Base-by-base conservation (phyloP, 2,797 vertebrate species). In the Harpagifer antarcticus region DNA sequence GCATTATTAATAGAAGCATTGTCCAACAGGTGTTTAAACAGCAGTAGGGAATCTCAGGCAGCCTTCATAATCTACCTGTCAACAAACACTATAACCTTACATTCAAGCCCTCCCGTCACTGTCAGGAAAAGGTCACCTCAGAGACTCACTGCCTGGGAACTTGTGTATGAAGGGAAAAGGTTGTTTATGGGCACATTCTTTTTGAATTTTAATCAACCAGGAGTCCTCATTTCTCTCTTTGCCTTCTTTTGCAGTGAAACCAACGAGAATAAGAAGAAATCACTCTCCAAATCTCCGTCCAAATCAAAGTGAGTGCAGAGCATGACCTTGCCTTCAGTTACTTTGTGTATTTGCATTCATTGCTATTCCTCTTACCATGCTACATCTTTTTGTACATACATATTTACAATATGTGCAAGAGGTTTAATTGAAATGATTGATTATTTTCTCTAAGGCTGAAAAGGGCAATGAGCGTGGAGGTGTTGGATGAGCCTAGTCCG, bases 241-340 rank as follows among this genome's bases (percentile, higher is more conserved):
- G 12, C 45, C n/a, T 76, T 74, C n/a, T 68, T 69, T 75, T 78
- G 19, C 91, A 98, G 97, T 74, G 95, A 96, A 71, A 88, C 92
- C 79, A 98, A 96, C 91, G 96, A 96, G 56, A 87, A 94, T 54
- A 98, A 96, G 92, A 99, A 96, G 91, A 96, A 94, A 83, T 74
- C 88, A 6, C 49, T 94, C 63, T 92, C 93, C 3, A 94, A 96
- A 72, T 88, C 92, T 89, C 92, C 68, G 2, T 94, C 91, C 9
- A 99, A 96, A 91, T 81, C 76, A 63, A 93, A 92, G 93, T 95
- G 85, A 93, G 90, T 85, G 61, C 40, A 59, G 17, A 9, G 20
- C 44, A 14, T 27, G 56, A 57, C 64, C 68, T 63, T 58, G 40
- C 58, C 40, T 81, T 72, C 23, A 56, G 19, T 70, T 14, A 44